Percentiles rank a stretch among this genome's conserved stretches.
These are phyloP conservation scores for Periophthalmodon schlosseri DNA, from an alignment of 2,113 vertebrate species.

Conservation along the genomic window DNA sequence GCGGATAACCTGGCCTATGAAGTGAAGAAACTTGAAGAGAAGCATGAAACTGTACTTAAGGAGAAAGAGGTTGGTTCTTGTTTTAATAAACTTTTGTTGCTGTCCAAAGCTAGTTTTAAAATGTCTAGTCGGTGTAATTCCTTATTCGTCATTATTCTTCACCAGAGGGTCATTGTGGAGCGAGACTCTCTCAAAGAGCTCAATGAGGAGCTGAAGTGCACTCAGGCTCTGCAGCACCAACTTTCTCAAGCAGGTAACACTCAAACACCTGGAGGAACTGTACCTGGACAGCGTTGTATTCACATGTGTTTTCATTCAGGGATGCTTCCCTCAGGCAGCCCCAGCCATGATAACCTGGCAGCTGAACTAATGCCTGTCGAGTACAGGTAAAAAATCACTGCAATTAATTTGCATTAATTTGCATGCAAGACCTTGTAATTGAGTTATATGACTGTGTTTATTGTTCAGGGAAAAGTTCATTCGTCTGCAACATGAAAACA, in stretches of 20 bases:
- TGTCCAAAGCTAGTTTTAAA: not conserved
- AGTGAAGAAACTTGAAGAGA: conserved; percentile 91
- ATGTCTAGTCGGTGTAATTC: not conserved
- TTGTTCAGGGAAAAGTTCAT: conserved; percentile 90
- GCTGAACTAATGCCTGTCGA: conserved; percentile 93
- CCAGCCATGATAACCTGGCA: conserved; percentile 90
- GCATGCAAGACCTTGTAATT: not conserved
- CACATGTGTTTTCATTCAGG: conserved; percentile 45
- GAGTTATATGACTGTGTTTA: not conserved
- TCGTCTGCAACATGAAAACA: conserved; percentile 93
- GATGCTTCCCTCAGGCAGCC: conserved; percentile 77
- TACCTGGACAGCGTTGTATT: not conserved
- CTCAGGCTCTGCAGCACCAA: conserved; percentile 90
- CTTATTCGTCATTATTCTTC: not conserved
- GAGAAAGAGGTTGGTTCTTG: conserved; percentile 87
- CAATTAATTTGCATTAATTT: too few species aligned
- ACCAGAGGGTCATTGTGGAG: conserved; percentile 89
- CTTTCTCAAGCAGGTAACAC: conserved; percentile 86
- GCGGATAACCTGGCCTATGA: conserved; percentile 93
- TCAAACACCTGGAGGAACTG: not conserved
- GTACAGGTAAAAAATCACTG: conserved; percentile 79
- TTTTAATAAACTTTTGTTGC: not conserved
- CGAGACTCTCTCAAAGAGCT: conserved; percentile 91
- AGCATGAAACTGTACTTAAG: conserved; percentile 88
- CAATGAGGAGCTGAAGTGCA: conserved; percentile 93